A percentile compares a stretch with the other conserved stretches of the same genome.
Conservation (phyloP, 2,113 vertebrate genomes). For the Pedionomus torquatus region DNA sequence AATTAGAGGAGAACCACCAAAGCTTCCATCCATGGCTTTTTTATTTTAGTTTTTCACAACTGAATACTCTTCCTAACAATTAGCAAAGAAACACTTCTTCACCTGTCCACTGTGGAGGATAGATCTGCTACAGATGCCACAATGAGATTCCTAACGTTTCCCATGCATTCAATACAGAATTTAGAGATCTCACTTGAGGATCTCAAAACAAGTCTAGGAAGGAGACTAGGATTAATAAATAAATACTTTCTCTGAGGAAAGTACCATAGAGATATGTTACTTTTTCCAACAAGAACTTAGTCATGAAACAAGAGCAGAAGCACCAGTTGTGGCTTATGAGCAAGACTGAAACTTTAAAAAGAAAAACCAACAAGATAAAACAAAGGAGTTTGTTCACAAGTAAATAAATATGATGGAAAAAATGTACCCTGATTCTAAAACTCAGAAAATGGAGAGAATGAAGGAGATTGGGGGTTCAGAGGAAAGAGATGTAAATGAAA, state of each 20-base stretch:
- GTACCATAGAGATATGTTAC: background rate
- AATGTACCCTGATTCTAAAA: background rate
- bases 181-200: background rate
- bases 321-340: background rate
- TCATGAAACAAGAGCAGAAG: background rate
- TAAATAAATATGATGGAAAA: background rate
- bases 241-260: background rate
- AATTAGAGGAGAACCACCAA: background rate
- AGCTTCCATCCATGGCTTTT: background rate
- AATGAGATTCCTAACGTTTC: too few relatives aligned
- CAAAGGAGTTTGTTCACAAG: background rate
- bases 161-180: background rate
- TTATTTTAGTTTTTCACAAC: background rate
- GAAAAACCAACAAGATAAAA: background rate
- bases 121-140: too few relatives aligned
- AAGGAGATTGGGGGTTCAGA: background rate
- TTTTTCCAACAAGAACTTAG: background rate
- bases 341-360: background rate
- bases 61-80: background rate
- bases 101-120: background rate
- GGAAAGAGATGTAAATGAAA: background rate
- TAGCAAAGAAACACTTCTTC: background rate
- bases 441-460: background rate
- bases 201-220: background rate
- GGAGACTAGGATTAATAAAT: background rate